Evolutionary conservation across 2,888 invertebrate genomes (phyloP), one percentile per base, ranked within the genome.

Genomic region (Cataglyphis albicans): DNA sequence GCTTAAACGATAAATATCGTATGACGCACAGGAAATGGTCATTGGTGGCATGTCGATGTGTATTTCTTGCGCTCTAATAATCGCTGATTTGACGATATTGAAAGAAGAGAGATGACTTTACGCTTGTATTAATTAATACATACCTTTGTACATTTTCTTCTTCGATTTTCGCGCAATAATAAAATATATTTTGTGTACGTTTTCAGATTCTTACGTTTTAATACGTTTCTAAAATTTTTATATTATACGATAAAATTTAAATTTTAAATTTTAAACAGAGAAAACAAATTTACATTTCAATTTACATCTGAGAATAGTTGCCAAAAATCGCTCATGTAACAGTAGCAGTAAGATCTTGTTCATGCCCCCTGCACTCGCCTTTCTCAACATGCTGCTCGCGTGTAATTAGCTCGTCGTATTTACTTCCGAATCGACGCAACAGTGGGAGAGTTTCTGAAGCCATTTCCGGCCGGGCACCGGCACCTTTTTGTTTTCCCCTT

Each of bases 341-440:
- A 65, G 10, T 6, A 29, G 21, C n/a, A 21, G 15, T 57, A 57
- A 59, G 44, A 59, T 15, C 18, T 12, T n/a, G 48, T 55, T 25
- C 15, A 38, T n/a, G 74, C 55, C 41, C 12, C 38, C 61, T 84
- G 87, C 86, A 87, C 83, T 84, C 89, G 86, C 84, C 87, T 85
- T 81, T 85, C 87, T 87, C 87, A 88, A 87, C 84, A 80, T 83
- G 86, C 90, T 84, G 87, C 91, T 91, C 89, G 88, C 88, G 86
- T 90, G 92, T 92, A 94, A 94, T 94, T 94, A 93, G 92, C 93
- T 90, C 91, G 91, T 88, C 90, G 91, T 83, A 82, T 90, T 91
- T 92, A 93, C 92, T 93, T 94, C 92, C 93, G 93, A 93, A 88
- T 91, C 88, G 86, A 83, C 87, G 87, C 82, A 85, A 84, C 84